phyloP scores from a whole-genome alignment of 1,140 invertebrate genomes.

The Drosophila mojavensis region DNA sequence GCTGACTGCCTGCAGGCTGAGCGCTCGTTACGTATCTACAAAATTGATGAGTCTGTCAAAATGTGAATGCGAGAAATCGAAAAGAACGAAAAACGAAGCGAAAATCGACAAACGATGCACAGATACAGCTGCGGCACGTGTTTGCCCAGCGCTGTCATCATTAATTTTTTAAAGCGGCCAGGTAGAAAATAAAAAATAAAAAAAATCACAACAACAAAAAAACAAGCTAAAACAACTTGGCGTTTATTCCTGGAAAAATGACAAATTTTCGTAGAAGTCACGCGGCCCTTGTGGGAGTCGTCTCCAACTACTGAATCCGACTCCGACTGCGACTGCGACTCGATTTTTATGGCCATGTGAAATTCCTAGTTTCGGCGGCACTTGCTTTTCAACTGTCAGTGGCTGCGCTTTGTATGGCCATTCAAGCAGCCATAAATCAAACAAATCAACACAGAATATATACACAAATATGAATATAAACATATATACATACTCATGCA shows the following conservation, averaged over 20 bases:
- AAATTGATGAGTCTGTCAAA: conserved; percentile 84
- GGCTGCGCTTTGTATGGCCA: conserved; percentile 74
- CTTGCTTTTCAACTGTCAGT: conserved; percentile 71
- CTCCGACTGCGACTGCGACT: neutral
- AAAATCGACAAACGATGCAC: conserved; percentile 16
- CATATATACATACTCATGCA: neutral
- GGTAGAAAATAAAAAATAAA: conserved; percentile 38
- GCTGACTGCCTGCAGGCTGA: conserved; percentile 7
- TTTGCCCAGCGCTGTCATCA: conserved; percentile 70
- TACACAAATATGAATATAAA: neutral
- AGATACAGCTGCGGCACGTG: conserved; percentile 56
- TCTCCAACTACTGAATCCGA: neutral
- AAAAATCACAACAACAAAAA: conserved; percentile 8
- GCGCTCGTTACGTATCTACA: conserved; percentile 66
- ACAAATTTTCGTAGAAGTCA: conserved; percentile 80
- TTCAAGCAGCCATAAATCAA: conserved; percentile 79
- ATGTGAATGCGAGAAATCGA: conserved; percentile 73
- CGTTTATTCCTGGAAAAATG: conserved; percentile 65
- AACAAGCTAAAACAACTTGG: conserved; percentile 14
- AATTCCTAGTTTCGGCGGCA: conserved; percentile 75
- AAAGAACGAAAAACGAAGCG: too few relatives aligned
- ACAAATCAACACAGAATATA: conserved; percentile 22
- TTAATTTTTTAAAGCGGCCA: conserved; percentile 75
- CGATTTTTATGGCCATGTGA: conserved; percentile 69
- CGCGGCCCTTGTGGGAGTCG: conserved; percentile 37